These are phyloP conservation scores for Phaedon cochleariae DNA, from an alignment of 2,888 invertebrate species.

Conservation along the genomic window DNA sequence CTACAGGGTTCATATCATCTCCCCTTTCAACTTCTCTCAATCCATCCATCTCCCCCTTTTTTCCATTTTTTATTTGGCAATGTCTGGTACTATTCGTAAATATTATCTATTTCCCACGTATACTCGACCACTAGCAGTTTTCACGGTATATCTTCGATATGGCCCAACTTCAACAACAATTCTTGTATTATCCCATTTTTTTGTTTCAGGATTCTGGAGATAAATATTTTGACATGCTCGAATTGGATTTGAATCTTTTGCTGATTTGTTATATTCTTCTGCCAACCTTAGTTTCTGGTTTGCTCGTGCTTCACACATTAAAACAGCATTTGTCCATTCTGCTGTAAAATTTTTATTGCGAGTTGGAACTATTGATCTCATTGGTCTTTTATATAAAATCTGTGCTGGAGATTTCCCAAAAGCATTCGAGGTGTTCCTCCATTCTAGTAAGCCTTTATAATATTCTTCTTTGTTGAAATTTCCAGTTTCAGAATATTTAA, in stretches of 20 bases:
- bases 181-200: slow-evolving; percentile 2
- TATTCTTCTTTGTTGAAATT: not conserved
- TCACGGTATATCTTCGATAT: too few species aligned
- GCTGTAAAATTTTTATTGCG: not conserved
- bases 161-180: slow-evolving; percentile 31
- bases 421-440: not conserved
- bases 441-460: not conserved
- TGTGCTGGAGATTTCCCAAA: not conserved
- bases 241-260: not conserved
- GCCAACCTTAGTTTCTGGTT: not conserved
- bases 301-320: not conserved
- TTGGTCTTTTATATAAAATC: not conserved
- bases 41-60: too few species aligned
- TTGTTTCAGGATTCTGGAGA: not conserved
- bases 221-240: not conserved
- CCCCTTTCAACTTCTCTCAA: too few species aligned
- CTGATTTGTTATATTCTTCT: too few species aligned
- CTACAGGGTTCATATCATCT: too few species aligned
- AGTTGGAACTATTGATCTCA: not conserved
- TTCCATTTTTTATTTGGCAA: too few species aligned
- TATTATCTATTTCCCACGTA: too few species aligned
- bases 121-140: too few species aligned
- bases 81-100: too few species aligned
- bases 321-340: not conserved
- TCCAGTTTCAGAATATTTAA: not conserved